Evolutionary conservation across 2,888 invertebrate species (phyloP), one percentile per base, ranked within the genome.

Genomic region (Elegia similella): DNA sequence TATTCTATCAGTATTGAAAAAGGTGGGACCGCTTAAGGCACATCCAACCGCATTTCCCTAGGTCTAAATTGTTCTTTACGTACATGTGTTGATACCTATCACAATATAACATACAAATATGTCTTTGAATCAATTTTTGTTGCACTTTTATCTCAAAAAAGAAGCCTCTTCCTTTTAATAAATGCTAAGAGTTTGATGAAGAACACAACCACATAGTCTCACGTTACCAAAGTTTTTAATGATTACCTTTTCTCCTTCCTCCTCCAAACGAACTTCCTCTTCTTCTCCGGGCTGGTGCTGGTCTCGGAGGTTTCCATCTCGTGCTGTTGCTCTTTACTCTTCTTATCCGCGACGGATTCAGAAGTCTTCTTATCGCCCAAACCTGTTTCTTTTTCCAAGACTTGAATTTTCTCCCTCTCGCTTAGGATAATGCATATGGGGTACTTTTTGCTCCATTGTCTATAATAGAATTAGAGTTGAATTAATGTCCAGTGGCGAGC

Each of bases 371-470:
- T 84, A 23, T 88, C 86, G 1, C 77, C 69, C 1, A 64, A 15
- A 1, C 69, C 42, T 43, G 69, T 86, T 62, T 89, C 90, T 56
- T 86, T 90, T 54, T 92, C 90, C 46, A 90, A 64, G 1, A 92
- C 88, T 72, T 91, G 88, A 34, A 92, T 87, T 62, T 84, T 90
- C 57, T 89, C 88, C 52, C 82, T 85, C 54, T 91, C 94, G 68
- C 82, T 92, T 58, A 95, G 80, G 30, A 92, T 88, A 50, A 98
- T 89, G 78, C 96, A 96, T 69, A 98, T 96, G 0, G 98, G 98
- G 84, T 98, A 98, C 81, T 98, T 98, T 83, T 98, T 97, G 84
- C 96, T 97, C 97, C 98, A 98, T 70, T 94, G 93, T 75, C 95
- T 95, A 63, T 7, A 64, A 68, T 32, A 56, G 7, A 62, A 55